Evolutionary conservation across 2,113 vertebrate species (phyloP), one percentile per base, ranked within the genome.

Genomic region (Andinoacara biseriatus): DNA sequence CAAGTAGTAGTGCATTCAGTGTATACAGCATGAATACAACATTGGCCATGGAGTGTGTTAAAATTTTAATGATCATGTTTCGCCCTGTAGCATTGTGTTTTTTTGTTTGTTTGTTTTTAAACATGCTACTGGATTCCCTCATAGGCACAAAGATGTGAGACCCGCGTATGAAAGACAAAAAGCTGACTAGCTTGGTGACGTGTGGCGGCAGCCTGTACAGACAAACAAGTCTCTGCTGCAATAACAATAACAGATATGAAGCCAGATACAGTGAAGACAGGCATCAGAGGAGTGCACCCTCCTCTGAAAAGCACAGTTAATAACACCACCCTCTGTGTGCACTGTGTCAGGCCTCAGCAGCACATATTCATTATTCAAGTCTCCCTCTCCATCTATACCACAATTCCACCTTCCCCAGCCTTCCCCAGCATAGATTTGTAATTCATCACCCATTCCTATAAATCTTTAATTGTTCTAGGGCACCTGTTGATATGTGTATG

Each of bases 391-490:
- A 76, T 86, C 88, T 87, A 74, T 80, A 87, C 83, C 83, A 49
- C 81, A 43, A 33, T 69, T 78, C 83, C 81, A 49, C 46, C 81
- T 76, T 83, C 35, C 65, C 79, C 78, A 89, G 93, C 90, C 89
- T 90, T 92, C 85, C 86, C 92, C 90, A 75, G 79, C 83, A 90
- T 91, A 93, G 89, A 93, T 94, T 69, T 89, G 92, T 94, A 82
- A 94, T 94, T 92, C 49, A 93, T 81, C 78, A 87, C 57, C 15
- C 38, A 54, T 35, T 61, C 78, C 79, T 63, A 89, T 93, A 11
- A 90, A 95, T 93, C 74, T 90, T 93, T 92, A 72, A 91, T 89
- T 89, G 81, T 86, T 88, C 83, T 29, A 82, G 81, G 88, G 63
- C 82, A 90, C 76, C 81, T 67, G 3, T 81, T 72, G 85, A 76